Conservation (phyloP, 2,888 invertebrate genomes). For the Sepioteuthis lessoniana region DNA sequence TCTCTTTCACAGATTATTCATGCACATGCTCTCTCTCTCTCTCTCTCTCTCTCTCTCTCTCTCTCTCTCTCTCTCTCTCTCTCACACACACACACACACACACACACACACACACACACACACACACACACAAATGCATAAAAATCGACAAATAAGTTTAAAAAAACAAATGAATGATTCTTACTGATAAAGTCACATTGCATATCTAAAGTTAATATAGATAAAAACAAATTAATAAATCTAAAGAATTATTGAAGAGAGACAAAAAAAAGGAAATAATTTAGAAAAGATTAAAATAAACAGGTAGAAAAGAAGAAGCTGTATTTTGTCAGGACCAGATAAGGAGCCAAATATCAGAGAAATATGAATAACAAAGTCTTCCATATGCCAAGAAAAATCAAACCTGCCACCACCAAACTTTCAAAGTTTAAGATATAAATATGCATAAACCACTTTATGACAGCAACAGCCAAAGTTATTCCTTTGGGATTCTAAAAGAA, state of each 20-base stretch:
- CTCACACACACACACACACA: too few relatives aligned
- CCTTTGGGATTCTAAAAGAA: background rate
- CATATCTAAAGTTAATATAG: too few relatives aligned
- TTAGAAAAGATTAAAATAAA: background rate
- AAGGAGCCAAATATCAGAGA: background rate
- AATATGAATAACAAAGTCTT: background rate
- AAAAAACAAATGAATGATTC: too few relatives aligned
- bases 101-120: too few relatives aligned
- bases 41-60: too few relatives aligned
- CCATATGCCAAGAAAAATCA: background rate
- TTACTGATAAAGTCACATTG: too few relatives aligned
- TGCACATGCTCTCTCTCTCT: too few relatives aligned
- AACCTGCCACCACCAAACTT: background rate
- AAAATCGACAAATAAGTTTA: too few relatives aligned
- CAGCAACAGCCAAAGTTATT: slow-evolving; percentile 7
- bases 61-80: too few relatives aligned
- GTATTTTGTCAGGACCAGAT: background rate
- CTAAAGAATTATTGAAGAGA: background rate
- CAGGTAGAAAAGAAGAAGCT: background rate
- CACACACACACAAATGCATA: too few relatives aligned
- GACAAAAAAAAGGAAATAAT: background rate
- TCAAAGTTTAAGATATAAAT: background rate
- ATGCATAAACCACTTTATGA: background rate
- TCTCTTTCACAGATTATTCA: too few relatives aligned
- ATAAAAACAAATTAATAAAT: too few relatives aligned